These are phyloP conservation scores for Anoplius nigerrimus DNA, from an alignment of 2,888 invertebrate genomes.

Conservation along the genomic window DNA sequence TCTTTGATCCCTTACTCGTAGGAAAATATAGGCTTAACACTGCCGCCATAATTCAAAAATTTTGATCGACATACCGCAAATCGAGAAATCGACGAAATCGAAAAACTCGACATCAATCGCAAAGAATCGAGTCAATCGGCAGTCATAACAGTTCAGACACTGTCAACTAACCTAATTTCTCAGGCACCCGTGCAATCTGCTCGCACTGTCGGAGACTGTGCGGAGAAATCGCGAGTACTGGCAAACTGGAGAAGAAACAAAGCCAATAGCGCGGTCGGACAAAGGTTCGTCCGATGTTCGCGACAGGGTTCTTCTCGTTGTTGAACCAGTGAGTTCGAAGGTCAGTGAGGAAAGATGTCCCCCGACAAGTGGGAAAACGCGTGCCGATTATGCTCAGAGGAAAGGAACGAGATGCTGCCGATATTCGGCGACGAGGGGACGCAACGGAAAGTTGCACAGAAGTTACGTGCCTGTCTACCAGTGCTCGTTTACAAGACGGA, in stretches of 20 bases:
- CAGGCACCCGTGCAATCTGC: conserved; percentile 11
- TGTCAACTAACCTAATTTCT: conserved; percentile 44
- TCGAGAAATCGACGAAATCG: not conserved
- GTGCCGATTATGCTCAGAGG: conserved; percentile 65
- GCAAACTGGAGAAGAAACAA: conserved; percentile 19
- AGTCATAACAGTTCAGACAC: not conserved
- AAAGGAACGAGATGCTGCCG: conserved; percentile 64
- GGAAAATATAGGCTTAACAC: too few relatives aligned
- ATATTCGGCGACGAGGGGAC: conserved; percentile 67
- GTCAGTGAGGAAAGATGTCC: too few relatives aligned
- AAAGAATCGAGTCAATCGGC: too few relatives aligned
- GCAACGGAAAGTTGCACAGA: conserved; percentile 63
- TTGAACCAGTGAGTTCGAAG: too few relatives aligned
- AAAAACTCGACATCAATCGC: too few relatives aligned
- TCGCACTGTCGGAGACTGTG: not conserved
- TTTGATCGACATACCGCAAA: too few relatives aligned
- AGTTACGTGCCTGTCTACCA: conserved; percentile 65
- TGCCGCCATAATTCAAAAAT: too few relatives aligned
- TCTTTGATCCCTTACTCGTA: too few relatives aligned
- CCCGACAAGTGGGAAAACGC: conserved; percentile 57
- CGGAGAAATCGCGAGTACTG: conserved; percentile 16
- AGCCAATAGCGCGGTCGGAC: too few relatives aligned
- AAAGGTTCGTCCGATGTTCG: too few relatives aligned
- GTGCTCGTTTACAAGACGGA: conserved; percentile 68
- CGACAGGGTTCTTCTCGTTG: too few relatives aligned